phyloP scores from a whole-genome alignment of 2,113 vertebrate genomes.

The Phylloscopus whistleri region DNA sequence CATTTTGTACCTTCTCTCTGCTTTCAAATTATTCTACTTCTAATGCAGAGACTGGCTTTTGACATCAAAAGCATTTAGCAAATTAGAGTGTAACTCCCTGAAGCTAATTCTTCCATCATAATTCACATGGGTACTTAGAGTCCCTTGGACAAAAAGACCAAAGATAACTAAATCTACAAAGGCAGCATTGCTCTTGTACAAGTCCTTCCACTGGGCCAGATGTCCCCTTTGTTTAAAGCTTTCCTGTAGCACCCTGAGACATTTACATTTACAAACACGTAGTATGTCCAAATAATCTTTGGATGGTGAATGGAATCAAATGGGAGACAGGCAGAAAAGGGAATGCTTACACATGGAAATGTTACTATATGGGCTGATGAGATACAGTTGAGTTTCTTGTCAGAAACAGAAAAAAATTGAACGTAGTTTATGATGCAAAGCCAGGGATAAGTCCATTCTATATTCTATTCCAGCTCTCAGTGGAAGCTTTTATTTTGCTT shows the following conservation, averaged over 20 bases:
- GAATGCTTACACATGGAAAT: not conserved
- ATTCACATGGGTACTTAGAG: not conserved
- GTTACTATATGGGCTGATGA: not conserved
- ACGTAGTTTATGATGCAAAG: not conserved
- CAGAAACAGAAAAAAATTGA: not conserved
- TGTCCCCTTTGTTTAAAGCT: not conserved
- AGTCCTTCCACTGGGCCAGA: not conserved
- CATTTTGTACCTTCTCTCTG: not conserved
- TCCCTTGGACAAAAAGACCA: not conserved
- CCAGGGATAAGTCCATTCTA: not conserved
- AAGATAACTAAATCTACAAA: not conserved
- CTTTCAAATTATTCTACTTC: not conserved
- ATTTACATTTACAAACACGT: not conserved
- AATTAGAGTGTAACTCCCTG: not conserved
- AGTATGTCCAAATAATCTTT: not conserved
- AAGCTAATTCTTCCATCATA: not conserved
- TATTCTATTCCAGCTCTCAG: not conserved
- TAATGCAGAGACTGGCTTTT: not conserved
- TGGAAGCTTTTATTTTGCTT: not conserved
- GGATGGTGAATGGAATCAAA: not conserved
- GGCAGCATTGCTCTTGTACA: not conserved
- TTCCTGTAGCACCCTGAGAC: not conserved
- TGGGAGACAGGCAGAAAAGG: not conserved
- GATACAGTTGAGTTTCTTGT: not conserved
- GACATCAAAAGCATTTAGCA: slow-evolving; percentile 20